Percentiles rank a stretch among this genome's conserved stretches.
Evolutionary conservation across 2,113 vertebrate species (phyloP).

Genomic region (Lasiurus cinereus): DNA sequence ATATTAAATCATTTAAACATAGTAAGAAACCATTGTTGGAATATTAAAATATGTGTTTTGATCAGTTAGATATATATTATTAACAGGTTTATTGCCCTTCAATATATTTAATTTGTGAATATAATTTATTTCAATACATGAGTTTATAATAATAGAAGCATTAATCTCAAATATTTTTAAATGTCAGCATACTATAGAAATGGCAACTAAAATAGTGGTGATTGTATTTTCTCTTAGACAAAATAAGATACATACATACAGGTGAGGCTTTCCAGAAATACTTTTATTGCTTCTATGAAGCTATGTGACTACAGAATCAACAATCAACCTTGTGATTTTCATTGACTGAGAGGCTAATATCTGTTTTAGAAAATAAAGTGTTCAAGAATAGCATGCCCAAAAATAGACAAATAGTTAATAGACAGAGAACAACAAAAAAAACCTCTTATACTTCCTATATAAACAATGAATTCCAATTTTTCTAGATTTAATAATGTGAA

Average conservation of each 20-base stretch:
- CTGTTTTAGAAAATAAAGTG: neutral
- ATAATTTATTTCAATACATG: neutral
- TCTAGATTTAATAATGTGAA: neutral
- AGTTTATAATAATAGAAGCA: neutral
- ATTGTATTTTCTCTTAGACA: neutral
- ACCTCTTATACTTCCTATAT: neutral
- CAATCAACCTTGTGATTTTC: neutral
- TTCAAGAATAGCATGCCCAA: neutral
- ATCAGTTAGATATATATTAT: neutral
- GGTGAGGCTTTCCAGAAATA: neutral
- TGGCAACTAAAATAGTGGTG: neutral
- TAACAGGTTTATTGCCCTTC: neutral
- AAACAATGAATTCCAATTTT: neutral
- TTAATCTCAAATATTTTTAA: neutral
- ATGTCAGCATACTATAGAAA: neutral
- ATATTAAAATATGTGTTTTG: neutral
- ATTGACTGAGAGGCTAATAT: neutral
- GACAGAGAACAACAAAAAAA: neutral
- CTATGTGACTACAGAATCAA: neutral
- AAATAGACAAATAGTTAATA: neutral
- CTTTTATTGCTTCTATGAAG: neutral
- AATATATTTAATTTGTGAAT: neutral
- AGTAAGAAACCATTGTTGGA: neutral
- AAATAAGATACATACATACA: neutral
- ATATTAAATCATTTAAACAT: neutral